Evolutionary conservation across 2,888 invertebrate genomes (phyloP), one percentile per base, ranked within the genome.

Genomic region (Petrophora chlorosata): DNA sequence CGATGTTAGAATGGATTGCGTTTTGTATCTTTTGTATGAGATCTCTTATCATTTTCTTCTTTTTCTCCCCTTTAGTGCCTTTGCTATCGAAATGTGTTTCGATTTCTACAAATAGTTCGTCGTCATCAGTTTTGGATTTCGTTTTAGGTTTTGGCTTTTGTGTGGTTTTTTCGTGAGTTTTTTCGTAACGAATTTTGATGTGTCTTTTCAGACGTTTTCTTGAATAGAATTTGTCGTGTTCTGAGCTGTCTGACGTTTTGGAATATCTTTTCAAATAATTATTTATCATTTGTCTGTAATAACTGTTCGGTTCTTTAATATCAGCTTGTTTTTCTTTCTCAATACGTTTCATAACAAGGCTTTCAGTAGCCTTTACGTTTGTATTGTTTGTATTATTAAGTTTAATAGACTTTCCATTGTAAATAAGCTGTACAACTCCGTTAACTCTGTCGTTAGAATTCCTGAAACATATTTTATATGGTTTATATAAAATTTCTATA

Each of bases 81-180:
- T 82, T 84, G 25, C 82, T 79, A 42, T 86, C 79, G 33, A 85
- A 83, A 61, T 88, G 87, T 3, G 89, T 87, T 78, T 90, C 86
- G 2, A 90, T 89, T 78, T 89, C 88, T 1, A 90, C 81, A 23
- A 73, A 86, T 1, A 89, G 48, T 49, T 89, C 85, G 39, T 88
- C 86, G 0, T 85, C 82, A 8, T 76, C 70, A 4, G 67, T 70
- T 28, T 70, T 73, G 34, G 22, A 28, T 48, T 53, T 65, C 39
- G 67, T 70, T 28, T 70, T 73, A 34, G 22, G 29, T 48, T 53
- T 65, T 40, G 40, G 34, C 49, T 48, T 65, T 22, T 42, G 19
- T 7, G 54, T 59, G 17, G 45, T 39, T 16, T 59, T 42, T n/a
- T 68, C 50, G 13, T 62, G 29, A 0, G n/a, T n/a, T n/a, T n/a